phyloP scores from a whole-genome alignment of 1,140 invertebrate species.

The Hermatobates lingyangjiaoensis region DNA sequence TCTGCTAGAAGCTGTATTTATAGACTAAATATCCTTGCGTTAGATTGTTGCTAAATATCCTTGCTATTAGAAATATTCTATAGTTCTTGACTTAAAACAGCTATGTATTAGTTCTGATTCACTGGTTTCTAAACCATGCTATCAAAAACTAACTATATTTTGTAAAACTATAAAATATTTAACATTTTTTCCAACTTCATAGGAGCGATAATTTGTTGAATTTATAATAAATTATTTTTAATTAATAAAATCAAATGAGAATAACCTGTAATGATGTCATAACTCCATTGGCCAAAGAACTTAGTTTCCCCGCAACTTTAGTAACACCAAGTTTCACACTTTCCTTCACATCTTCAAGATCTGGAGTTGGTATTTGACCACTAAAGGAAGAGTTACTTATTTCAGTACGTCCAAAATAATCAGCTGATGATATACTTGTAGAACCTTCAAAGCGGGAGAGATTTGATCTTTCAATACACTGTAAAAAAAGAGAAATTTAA shows the following conservation, averaged over 20 bases:
- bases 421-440: conserved; percentile 83
- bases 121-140: no score
- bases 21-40: no score
- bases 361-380: conserved; percentile 26
- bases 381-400: conserved; percentile 13
- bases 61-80: no score
- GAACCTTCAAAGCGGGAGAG: conserved; percentile 68
- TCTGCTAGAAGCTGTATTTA: no score
- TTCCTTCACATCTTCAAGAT: conserved; percentile 89
- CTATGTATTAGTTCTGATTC: no score
- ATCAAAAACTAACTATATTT: no score
- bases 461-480: conserved; percentile 47
- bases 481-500: conserved; percentile 7
- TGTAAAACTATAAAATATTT: no score
- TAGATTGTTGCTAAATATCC: no score
- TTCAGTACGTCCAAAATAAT: conserved; percentile 66
- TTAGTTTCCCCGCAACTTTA: conserved; percentile 86
- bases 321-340: conserved; percentile 88
- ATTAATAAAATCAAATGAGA: background rate
- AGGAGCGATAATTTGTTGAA: no score
- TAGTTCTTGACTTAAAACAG: no score
- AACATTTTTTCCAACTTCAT: no score
- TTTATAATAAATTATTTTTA: background rate
- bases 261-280: conserved; percentile 73
- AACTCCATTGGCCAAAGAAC: conserved; percentile 81